phyloP scores from a whole-genome alignment of 1,140 invertebrate genomes.

The Dendrolimus punctatus region DNA sequence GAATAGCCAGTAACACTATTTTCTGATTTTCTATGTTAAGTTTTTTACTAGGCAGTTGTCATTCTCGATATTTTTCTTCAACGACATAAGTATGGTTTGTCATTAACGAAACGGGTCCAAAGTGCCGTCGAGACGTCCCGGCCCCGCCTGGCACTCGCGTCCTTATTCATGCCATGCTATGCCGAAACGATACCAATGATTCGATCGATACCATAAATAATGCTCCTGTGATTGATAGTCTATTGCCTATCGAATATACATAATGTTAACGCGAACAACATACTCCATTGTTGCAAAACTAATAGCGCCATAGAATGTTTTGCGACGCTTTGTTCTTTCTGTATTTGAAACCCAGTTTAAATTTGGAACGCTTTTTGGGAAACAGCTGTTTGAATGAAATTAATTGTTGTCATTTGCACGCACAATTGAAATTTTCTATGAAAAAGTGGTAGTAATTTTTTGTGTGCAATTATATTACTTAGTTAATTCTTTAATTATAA shows the following conservation, averaged over 20 bases:
- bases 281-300: slow-evolving; percentile 9
- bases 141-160: slow-evolving; percentile 38
- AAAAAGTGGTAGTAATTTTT: neutral
- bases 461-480: neutral
- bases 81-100: too few relatives aligned
- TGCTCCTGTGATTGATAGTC: slow-evolving; percentile 52
- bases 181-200: slow-evolving; percentile 26
- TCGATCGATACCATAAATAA: slow-evolving; percentile 58
- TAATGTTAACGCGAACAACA: slow-evolving; percentile 4
- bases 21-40: too few relatives aligned
- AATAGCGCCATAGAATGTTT: slow-evolving; percentile 1
- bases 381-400: too few relatives aligned
- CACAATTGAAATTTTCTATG: neutral
- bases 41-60: too few relatives aligned
- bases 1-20: too few relatives aligned
- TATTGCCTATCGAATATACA: neutral
- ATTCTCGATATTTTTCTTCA: too few relatives aligned
- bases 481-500: neutral
- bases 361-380: slow-evolving; percentile 5
- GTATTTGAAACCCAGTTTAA: slow-evolving; percentile 15
- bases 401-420: too few relatives aligned
- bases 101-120: too few relatives aligned
- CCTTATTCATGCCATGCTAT: slow-evolving; percentile 27
- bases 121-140: slow-evolving; percentile 16
- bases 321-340: neutral